Conservation (phyloP, 2,113 vertebrate species). For the Parotia lawesii region DNA sequence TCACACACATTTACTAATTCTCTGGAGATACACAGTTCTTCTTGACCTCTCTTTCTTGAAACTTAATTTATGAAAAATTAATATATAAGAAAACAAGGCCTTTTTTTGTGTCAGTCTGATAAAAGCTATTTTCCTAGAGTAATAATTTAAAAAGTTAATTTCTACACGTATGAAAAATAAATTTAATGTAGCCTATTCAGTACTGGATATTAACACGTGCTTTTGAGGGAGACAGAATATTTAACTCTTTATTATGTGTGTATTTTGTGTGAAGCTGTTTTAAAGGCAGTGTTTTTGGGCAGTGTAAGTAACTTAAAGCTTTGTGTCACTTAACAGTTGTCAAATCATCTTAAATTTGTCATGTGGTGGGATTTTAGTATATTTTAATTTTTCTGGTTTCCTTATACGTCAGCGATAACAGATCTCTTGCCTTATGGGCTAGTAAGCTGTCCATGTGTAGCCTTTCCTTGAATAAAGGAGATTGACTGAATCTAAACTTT, state of each 20-base stretch:
- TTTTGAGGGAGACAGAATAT: neutral
- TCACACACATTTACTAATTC: neutral
- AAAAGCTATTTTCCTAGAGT: neutral
- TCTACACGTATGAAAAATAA: neutral
- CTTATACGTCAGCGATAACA: neutral
- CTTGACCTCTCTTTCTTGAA: neutral
- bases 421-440: neutral
- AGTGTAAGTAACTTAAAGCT: neutral
- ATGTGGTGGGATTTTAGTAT: neutral
- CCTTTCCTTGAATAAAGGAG: neutral
- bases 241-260: neutral
- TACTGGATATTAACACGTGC: neutral
- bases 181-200: neutral
- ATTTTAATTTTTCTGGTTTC: neutral
- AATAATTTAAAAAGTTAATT: neutral
- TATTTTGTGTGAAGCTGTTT: neutral
- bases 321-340: neutral
- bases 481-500: neutral
- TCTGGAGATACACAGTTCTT: neutral
- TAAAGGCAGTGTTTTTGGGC: neutral
- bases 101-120: neutral
- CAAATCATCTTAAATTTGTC: neutral
- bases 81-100: neutral
- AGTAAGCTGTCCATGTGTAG: neutral
- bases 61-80: neutral